Evolutionary conservation across 2,797 vertebrate genomes (phyloP).

Genomic region (Propithecus deckenii): DNA sequence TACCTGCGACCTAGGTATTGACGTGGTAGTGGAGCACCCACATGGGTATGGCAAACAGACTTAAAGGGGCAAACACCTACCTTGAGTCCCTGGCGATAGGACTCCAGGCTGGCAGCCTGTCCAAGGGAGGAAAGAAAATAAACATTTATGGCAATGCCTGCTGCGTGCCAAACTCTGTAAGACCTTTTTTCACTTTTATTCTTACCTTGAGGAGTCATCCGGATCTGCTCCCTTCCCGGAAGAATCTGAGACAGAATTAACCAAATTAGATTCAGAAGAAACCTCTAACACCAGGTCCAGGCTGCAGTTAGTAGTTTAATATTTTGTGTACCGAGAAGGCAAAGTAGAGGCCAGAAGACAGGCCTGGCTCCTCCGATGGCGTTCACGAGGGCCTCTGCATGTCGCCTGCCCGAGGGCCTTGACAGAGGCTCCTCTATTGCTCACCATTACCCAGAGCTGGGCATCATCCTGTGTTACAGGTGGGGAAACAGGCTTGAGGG

Average conservation of each 20-base stretch:
- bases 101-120: not conserved
- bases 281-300: not conserved
- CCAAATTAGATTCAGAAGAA: not conserved
- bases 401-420: not conserved
- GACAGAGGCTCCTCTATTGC: no score
- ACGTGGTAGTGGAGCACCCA: not conserved
- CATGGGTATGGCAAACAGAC: not conserved
- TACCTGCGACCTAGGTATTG: not conserved
- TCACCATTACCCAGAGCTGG: not conserved
- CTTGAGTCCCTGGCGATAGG: not conserved
- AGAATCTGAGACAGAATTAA: not conserved
- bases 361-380: not conserved
- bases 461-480: not conserved
- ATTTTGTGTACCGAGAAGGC: not conserved
- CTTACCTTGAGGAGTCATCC: not conserved
- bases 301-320: not conserved
- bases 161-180: not conserved
- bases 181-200: not conserved
- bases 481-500: not conserved
- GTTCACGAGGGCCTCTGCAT: rapidly evolving
- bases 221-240: not conserved
- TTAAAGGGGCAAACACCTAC: rapidly evolving
- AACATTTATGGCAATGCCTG: not conserved
- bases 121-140: not conserved
- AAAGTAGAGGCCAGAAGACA: not conserved